Percentiles rank a stretch among this genome's conserved stretches.
These are phyloP conservation scores for Olivierus martensii DNA, from an alignment of 1,140 invertebrate species.

Conservation along the genomic window DNA sequence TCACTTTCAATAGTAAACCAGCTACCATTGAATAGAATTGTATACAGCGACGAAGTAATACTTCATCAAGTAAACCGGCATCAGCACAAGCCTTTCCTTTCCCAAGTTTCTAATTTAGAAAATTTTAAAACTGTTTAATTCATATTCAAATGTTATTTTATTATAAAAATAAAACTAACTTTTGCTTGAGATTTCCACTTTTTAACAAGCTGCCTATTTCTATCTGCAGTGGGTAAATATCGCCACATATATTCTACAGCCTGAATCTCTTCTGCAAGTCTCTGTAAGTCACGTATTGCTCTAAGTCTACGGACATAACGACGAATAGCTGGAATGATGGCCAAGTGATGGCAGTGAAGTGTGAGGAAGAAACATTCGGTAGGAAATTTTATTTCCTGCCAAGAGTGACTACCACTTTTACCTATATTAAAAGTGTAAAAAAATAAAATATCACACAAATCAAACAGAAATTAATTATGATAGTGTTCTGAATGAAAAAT, in stretches of 20 bases:
- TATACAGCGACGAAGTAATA: slow-evolving; percentile 58
- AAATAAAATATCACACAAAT: too few relatives aligned
- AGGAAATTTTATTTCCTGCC: slow-evolving; percentile 53
- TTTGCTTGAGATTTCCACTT: slow-evolving; percentile 67
- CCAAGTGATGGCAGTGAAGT: slow-evolving; percentile 80
- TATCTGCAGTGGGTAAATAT: slow-evolving; percentile 48
- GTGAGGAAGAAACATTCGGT: slow-evolving; percentile 96
- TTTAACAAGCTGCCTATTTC: slow-evolving; percentile 70
- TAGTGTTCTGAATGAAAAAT: background rate
- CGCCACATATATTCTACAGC: slow-evolving; percentile 69
- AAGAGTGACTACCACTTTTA: slow-evolving; percentile 23
- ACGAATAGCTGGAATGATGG: slow-evolving; percentile 70
- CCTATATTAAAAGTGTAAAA: background rate
- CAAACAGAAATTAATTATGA: background rate
- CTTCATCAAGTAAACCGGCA: slow-evolving; percentile 66
- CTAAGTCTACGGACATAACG: slow-evolving; percentile 70
- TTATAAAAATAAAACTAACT: too few relatives aligned
- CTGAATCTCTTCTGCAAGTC: slow-evolving; percentile 74
- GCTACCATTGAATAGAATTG: slow-evolving; percentile 76
- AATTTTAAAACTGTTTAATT: too few relatives aligned
- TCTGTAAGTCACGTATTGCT: slow-evolving; percentile 75
- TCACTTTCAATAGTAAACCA: slow-evolving; percentile 47
- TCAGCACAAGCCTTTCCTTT: slow-evolving; percentile 69
- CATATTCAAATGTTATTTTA: too few relatives aligned
- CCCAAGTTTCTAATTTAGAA: slow-evolving; percentile 37